Base-by-base conservation (phyloP, 2,888 invertebrate genomes). In the Cheilosia scutellata region DNA sequence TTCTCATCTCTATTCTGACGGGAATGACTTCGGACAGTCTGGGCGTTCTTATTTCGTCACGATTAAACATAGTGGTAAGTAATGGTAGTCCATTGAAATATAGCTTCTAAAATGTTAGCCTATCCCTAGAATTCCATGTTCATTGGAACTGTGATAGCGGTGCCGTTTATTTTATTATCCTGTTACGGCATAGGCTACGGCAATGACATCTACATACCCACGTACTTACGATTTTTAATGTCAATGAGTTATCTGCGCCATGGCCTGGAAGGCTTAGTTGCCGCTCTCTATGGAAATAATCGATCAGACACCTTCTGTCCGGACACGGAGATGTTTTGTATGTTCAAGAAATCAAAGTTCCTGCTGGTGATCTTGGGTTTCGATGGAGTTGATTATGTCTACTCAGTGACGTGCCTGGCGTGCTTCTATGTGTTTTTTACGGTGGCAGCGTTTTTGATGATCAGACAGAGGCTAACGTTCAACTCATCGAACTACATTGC, bases 141-240 rank as follows among this genome's bases (percentile, higher is more conserved):
- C 91, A 93, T 98, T 88, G 98, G 98, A 0, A 98, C 98, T 16
- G 96, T 97, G 0, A 90, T 96, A 77, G 94, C 96, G 68, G 98
- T 98, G 5, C 98, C 98, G 0, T 93, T 98, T 11, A 96, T 98
- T 94, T 92, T 98, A 74, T 94, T 98, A 62, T 96, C 98, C 5
- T 96, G 96, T 0, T 96, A 96, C 90, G 97, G 98, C 37, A 96
- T 98, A 89, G 98, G 98, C 5, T 95, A 95, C 80, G 96, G 96
- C 1, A 93, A 94, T n/a, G 93, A 94, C 0, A 95, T 96, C 0
- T 94, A 91, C 63, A 89, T 96, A 25, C 96, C 98, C 0, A 90
- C 95, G 0, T 94, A 96, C 88, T 95, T 98, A 91, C 94, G 95
- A 88, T 93, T 98, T 89, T 93, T 96, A 0, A 96, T 98, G 93